These are phyloP conservation scores for Idaea straminata DNA, from an alignment of 2,888 invertebrate species.

Conservation along the genomic window DNA sequence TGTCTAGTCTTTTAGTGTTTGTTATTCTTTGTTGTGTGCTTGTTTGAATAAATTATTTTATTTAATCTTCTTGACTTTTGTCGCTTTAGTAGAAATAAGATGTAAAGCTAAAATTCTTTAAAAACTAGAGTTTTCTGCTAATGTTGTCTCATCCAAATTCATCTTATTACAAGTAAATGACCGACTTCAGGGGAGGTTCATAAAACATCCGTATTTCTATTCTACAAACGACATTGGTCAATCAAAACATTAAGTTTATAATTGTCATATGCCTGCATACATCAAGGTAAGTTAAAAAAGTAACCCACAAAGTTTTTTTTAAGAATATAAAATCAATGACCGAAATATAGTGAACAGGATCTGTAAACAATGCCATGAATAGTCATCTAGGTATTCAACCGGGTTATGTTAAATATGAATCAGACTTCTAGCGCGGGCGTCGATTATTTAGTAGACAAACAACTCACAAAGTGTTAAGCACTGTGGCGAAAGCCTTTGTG, in stretches of 20 bases:
- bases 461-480: background rate
- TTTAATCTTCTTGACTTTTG: too few relatives aligned
- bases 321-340: background rate
- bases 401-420: too few relatives aligned
- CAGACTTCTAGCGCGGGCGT: background rate
- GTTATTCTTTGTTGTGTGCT: too few relatives aligned
- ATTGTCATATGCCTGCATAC: background rate
- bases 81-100: too few relatives aligned
- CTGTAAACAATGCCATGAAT: background rate
- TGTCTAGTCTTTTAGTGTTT: too few relatives aligned
- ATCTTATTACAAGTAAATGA: too few relatives aligned
- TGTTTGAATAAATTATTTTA: too few relatives aligned
- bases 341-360: background rate
- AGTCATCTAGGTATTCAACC: background rate
- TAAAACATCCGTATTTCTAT: too few relatives aligned
- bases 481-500: slow-evolving; percentile 4
- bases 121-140: too few relatives aligned
- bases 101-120: too few relatives aligned
- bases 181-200: too few relatives aligned
- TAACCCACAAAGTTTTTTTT: background rate
- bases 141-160: too few relatives aligned
- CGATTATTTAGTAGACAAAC: background rate
- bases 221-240: background rate
- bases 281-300: background rate
- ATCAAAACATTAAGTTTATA: background rate